A percentile compares a stretch with the other conserved stretches of the same genome.
Evolutionary conservation across 2,797 vertebrate genomes (phyloP).

Genomic region (Coregonus suidteri): DNA sequence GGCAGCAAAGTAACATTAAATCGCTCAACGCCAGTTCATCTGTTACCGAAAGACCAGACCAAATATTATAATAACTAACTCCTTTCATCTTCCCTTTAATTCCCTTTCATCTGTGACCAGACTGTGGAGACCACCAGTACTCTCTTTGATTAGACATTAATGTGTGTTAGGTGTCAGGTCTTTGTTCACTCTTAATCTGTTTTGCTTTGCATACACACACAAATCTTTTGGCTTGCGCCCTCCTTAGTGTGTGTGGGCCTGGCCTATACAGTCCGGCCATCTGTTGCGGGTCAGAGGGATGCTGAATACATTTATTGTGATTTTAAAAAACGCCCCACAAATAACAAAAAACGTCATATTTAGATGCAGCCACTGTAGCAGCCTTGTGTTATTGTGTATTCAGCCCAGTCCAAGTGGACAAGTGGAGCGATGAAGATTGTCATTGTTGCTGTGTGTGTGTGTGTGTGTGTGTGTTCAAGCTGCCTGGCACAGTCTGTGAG

Average conservation of each 20-base stretch:
- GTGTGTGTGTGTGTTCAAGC: conserved; percentile 62
- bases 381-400: conserved; percentile 59
- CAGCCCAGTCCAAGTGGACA: conserved; percentile 77
- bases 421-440: conserved; percentile 81
- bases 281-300: conserved; percentile 55
- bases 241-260: no score
- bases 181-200: background rate
- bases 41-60: background rate
- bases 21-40: no score
- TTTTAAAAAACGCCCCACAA: conserved; percentile 25
- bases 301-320: conserved; percentile 73
- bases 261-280: conserved; percentile 33
- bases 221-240: background rate
- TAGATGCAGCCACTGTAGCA: conserved; percentile 64
- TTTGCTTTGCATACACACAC: background rate
- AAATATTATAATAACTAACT: background rate
- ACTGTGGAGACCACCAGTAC: background rate
- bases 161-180: background rate
- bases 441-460: conserved; percentile 70
- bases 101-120: background rate
- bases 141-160: background rate
- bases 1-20: background rate
- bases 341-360: conserved; percentile 71
- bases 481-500: conserved; percentile 93
- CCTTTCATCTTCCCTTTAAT: background rate